Conservation (phyloP, 2,888 invertebrate genomes). For the Mimas tiliae region DNA sequence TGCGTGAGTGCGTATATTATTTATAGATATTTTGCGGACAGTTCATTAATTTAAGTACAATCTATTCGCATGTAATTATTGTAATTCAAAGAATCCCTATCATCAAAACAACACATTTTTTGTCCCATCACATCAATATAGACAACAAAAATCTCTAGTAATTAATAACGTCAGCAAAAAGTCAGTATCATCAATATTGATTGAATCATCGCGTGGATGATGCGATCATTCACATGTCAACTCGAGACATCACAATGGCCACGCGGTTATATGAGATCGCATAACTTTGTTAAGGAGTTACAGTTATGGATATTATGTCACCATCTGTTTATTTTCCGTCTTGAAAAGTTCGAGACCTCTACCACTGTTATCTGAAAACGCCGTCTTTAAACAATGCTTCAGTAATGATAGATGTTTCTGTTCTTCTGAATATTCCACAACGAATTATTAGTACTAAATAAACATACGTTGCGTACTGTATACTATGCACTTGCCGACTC, state of each 20-base stretch:
- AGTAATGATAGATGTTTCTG: no score
- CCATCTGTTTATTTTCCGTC: background rate
- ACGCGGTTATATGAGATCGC: background rate
- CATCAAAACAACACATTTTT: constrained; percentile 10
- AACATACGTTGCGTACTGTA: no score
- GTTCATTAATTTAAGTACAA: background rate
- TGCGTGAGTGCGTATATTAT: no score
- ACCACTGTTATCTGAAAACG: no score
- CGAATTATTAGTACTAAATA: no score
- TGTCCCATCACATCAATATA: background rate
- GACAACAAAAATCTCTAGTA: constrained; percentile 2
- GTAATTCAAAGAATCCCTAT: background rate
- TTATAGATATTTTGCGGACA: background rate
- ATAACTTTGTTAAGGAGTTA: no score
- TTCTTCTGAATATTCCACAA: no score
- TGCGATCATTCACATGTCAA: constrained; percentile 3
- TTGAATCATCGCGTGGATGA: constrained; percentile 8
- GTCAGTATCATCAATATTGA: constrained; percentile 12
- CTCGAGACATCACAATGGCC: background rate
- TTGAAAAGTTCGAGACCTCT: no score
- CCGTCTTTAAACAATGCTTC: no score
- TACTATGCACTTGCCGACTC: no score
- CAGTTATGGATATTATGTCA: background rate
- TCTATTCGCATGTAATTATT: background rate
- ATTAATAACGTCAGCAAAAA: constrained; percentile 17